Evolutionary conservation across 1,140 invertebrate species (phyloP).

Genomic region (Drosophila seguyi): DNA sequence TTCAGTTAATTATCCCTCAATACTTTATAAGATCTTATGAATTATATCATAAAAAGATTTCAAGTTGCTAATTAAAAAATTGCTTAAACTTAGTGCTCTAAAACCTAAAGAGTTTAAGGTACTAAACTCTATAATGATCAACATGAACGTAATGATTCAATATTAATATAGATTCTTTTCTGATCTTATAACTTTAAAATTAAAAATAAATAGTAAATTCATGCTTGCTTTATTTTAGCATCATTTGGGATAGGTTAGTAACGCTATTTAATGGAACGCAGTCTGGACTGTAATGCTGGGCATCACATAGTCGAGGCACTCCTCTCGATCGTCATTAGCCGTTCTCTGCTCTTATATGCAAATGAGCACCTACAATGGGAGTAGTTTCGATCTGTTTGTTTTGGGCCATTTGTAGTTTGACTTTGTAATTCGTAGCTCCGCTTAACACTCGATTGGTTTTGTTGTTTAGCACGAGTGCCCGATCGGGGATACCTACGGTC

Average conservation of each 20-base stretch:
- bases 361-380: conserved; percentile 78
- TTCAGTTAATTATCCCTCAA: too few relatives aligned
- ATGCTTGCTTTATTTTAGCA: background rate
- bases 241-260: background rate
- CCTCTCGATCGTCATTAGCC: background rate
- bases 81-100: too few relatives aligned
- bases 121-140: background rate
- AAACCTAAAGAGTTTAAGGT: too few relatives aligned
- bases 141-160: too few relatives aligned
- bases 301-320: background rate
- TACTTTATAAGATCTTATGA: too few relatives aligned
- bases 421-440: conserved; percentile 75
- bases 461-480: conserved; percentile 75
- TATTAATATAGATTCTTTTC: background rate
- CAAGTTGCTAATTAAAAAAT: too few relatives aligned
- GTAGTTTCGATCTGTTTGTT: conserved; percentile 68
- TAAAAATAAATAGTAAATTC: background rate
- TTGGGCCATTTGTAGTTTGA: conserved; percentile 72
- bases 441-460: conserved; percentile 83
- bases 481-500: conserved; percentile 36
- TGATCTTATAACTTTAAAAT: background rate
- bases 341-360: conserved; percentile 60
- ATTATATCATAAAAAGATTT: too few relatives aligned
- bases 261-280: background rate
- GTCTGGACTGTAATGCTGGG: background rate